Conservation (phyloP, 2,888 invertebrate species). For the Seira sanloemensis region DNA sequence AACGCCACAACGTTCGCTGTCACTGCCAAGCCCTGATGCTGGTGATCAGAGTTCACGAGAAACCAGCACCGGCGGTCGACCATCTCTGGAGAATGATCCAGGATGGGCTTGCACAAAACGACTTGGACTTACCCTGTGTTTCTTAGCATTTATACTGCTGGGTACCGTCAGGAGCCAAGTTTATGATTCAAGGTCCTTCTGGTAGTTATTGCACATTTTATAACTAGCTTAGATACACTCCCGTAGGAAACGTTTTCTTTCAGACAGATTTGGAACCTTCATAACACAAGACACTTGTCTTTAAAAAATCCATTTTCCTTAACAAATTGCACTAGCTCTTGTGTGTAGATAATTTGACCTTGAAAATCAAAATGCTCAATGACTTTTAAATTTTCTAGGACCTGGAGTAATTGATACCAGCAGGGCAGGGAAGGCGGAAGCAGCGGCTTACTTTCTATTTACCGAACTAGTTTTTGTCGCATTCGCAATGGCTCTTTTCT, state of each 20-base stretch:
- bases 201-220: neutral
- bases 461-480: constrained; percentile 71
- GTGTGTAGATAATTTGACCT: no score
- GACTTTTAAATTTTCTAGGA: constrained; percentile 35
- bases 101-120: constrained; percentile 67
- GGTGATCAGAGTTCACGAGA: constrained; percentile 33
- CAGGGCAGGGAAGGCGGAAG: constrained; percentile 57
- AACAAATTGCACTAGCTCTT: no score
- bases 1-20: constrained; percentile 50
- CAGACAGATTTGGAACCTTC: no score
- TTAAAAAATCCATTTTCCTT: no score
- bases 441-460: constrained; percentile 69
- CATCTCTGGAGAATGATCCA: constrained; percentile 54
- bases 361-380: neutral
- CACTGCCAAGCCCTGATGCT: constrained; percentile 43
- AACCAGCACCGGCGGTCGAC: constrained; percentile 36
- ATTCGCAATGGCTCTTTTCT: constrained; percentile 69
- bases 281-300: no score
- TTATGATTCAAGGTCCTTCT: constrained; percentile 55
- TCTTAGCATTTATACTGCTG: constrained; percentile 70
- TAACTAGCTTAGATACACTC: no score
- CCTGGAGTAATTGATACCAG: constrained; percentile 62
- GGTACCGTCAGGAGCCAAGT: constrained; percentile 66
- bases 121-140: constrained; percentile 70
- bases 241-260: no score